Percentiles rank a stretch among this genome's conserved stretches.
phyloP scores from a whole-genome alignment of 2,888 invertebrate species.

The Nemapogon koenigi region DNA sequence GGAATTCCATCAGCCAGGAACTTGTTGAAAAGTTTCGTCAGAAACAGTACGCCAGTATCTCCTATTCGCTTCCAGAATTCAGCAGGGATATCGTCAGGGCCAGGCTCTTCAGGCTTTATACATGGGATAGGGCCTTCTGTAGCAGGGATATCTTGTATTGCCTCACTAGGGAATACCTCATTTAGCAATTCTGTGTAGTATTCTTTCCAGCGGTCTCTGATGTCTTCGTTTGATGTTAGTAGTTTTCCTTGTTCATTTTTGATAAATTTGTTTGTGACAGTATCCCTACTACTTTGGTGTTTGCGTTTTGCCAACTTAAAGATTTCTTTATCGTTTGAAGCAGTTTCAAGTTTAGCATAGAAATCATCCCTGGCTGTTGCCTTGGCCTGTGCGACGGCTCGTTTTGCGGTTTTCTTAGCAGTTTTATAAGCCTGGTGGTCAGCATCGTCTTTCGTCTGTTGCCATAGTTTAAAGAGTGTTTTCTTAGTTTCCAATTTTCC shows the following conservation, averaged over 20 bases:
- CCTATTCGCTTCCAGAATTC: too few relatives aligned
- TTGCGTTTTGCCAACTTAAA: conserved; percentile 12
- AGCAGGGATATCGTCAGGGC: too few relatives aligned
- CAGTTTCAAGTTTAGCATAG: conserved; percentile 12
- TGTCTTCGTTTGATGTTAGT: too few relatives aligned
- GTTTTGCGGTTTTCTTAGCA: conserved; percentile 12
- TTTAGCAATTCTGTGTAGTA: too few relatives aligned
- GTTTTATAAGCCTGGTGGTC: conserved; percentile 12
- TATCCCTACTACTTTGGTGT: conserved; percentile 7
- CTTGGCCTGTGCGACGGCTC: conserved; percentile 12
- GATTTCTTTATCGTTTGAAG: conserved; percentile 13
- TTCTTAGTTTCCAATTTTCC: conserved; percentile 13
- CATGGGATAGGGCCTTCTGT: too few relatives aligned
- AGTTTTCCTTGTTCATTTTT: conserved; percentile 11
- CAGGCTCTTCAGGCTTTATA: too few relatives aligned
- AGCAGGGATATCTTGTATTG: too few relatives aligned
- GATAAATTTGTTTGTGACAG: conserved; percentile 12
- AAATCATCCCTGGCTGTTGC: conserved; percentile 11
- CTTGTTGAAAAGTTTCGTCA: too few relatives aligned
- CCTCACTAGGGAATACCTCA: too few relatives aligned
- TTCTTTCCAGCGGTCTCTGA: too few relatives aligned
- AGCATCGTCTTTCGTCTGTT: conserved; percentile 10
- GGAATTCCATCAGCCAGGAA: too few relatives aligned
- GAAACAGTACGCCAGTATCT: too few relatives aligned
- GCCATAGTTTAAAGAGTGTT: conserved; percentile 15